Conservation (phyloP, 2,113 vertebrate species). For the Oncorhynchus gorbuscha region DNA sequence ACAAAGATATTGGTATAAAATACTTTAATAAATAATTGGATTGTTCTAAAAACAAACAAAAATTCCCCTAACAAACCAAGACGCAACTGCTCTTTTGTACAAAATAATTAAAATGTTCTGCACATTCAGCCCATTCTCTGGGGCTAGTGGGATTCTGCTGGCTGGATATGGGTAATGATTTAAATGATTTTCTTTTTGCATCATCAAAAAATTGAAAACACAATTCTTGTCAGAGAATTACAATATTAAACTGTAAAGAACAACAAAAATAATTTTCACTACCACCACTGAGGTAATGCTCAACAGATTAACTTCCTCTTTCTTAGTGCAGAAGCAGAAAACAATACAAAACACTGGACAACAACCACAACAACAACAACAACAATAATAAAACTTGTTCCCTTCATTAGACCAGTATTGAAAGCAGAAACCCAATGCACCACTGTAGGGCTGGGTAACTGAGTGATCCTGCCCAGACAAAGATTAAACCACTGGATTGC, state of each 20-base stretch:
- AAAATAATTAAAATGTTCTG: conserved; percentile 77
- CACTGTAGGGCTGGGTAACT: conserved; percentile 22
- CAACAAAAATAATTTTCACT: conserved; percentile 53
- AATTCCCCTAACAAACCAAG: conserved; percentile 79
- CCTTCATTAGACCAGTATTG: conserved; percentile 85
- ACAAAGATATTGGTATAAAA: conserved; percentile 81
- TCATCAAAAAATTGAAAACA: conserved; percentile 33
- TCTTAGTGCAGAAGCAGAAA: conserved; percentile 72
- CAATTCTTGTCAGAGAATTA: conserved; percentile 44
- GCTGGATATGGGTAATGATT: conserved; percentile 37
- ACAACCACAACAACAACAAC: conserved; percentile 51
- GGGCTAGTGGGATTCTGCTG: conserved; percentile 18
- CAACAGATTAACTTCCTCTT: conserved; percentile 33
- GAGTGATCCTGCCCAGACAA: background rate
- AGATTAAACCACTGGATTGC: background rate
- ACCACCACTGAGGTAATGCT: conserved; percentile 63
- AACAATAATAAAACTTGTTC: conserved; percentile 77
- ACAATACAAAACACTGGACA: conserved; percentile 66
- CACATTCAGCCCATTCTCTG: conserved; percentile 45
- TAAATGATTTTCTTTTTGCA: conserved; percentile 29
- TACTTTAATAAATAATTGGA: conserved; percentile 92
- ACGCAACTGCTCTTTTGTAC: conserved; percentile 78
- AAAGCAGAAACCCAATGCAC: conserved; percentile 48
- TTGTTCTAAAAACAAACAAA: conserved; percentile 82
- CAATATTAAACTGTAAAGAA: conserved; percentile 48